Percentiles rank a stretch among this genome's conserved stretches.
phyloP scores from a whole-genome alignment of 1,140 invertebrate species.

The Drosophila busckii region DNA sequence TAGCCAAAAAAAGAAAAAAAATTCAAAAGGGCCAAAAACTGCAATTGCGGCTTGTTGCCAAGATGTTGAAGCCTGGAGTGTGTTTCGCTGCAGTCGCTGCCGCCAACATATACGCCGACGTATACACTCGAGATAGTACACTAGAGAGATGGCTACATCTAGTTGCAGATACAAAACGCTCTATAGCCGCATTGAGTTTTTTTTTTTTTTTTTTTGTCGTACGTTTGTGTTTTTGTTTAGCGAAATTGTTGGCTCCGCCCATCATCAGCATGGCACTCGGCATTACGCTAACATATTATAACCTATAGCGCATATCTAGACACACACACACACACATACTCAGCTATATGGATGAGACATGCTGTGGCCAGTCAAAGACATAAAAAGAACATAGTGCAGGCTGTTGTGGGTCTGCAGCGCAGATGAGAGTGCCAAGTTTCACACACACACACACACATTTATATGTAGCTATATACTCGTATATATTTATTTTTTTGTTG shows the following conservation, averaged over 20 bases:
- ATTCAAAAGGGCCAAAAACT: slow-evolving; percentile 13
- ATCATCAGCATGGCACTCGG: slow-evolving; percentile 71
- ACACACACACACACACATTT: too few species aligned
- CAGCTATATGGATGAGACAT: slow-evolving; percentile 13
- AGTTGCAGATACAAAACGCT: slow-evolving; percentile 3
- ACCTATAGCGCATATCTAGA: slow-evolving; percentile 54
- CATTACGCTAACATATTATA: slow-evolving; percentile 77
- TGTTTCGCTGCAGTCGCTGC: slow-evolving; percentile 37
- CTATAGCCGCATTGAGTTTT: slow-evolving; percentile 32
- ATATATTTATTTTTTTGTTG: slow-evolving; percentile 24
- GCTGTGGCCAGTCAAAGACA: slow-evolving; percentile 48
- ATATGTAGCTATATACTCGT: too few species aligned
- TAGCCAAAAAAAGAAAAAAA: slow-evolving; percentile 20
- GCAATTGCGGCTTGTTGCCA: slow-evolving; percentile 55
- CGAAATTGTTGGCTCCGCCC: slow-evolving; percentile 71
- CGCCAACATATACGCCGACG: slow-evolving; percentile 56
- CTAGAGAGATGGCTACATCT: slow-evolving; percentile 1
- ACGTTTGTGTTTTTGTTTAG: slow-evolving; percentile 64
- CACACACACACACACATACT: slow-evolving; percentile 2
- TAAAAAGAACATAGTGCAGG: slow-evolving; percentile 35
- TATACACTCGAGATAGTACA: slow-evolving; percentile 12
- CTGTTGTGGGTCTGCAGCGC: slow-evolving; percentile 44
- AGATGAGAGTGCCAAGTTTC: slow-evolving; percentile 72
- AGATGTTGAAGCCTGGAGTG: slow-evolving; percentile 43
- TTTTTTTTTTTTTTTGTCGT: slow-evolving; percentile 40